Evolutionary conservation across 2,113 vertebrate species (phyloP), one percentile per base, ranked within the genome.

Genomic region (Gobio gobio): DNA sequence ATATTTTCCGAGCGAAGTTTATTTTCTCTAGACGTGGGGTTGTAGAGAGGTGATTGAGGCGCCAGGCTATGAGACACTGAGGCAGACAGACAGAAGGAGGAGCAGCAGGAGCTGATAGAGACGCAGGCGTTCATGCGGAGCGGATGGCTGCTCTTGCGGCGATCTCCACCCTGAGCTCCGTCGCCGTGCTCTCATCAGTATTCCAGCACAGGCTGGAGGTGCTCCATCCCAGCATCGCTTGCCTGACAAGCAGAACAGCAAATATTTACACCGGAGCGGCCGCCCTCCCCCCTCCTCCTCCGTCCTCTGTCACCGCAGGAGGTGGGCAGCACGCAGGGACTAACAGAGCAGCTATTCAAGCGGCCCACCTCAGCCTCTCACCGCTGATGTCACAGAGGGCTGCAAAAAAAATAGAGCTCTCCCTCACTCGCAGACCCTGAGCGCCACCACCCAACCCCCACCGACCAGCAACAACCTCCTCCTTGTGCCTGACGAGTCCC

Each of bases 231-330:
- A 76, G 90, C 89, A 91, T 91, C 76, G 90, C 93, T 89, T 90
- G 91, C 87, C 91, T 92, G 93, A 94, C 93, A 94, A 95, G 93
- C 92, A 90, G 94, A 94, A 95, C 91, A 92, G 94, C 93, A 94
- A 95, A 95, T 94, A 95, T 95, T 95, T 94, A 94, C 93, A 91
- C 91, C 91, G 78, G 85, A 88, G 64, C 61, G 68, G 85, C 87
- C 64, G 84, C 54, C 84, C 82, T 80, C 86, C 85, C 76, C 79
- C 82, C 85, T 86, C 84, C 73, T 5, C 4, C 82, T 2, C 75
- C 4, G 36, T 72, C 68, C 68, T 43, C 36, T 72, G 29, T 84
- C 68, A 12, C 58, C 18, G 49, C 56, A 63, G 85, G 47, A 20
- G 59, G 49, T 87, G 77, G 24, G 78, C 47, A 33, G 54, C 79